These are phyloP conservation scores for Neodontobutis hainanensis DNA, from an alignment of 2,113 vertebrate genomes.

Conservation along the genomic window DNA sequence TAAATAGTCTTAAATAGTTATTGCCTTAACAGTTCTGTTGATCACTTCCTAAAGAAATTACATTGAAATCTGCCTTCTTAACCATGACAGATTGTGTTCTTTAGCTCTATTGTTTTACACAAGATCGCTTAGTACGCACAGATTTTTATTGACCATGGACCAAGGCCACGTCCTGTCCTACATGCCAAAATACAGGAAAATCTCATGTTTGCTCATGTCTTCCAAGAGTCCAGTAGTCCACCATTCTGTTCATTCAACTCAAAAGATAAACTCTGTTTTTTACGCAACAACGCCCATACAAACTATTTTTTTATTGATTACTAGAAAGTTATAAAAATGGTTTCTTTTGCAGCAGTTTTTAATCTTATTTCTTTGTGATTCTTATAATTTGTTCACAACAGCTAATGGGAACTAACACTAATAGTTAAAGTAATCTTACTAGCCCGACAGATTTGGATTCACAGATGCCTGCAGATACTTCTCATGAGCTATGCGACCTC, in stretches of 20 bases:
- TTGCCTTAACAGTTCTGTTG: not conserved
- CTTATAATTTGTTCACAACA: not conserved
- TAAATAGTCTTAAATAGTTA: not conserved
- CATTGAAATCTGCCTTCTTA: too few relatives aligned
- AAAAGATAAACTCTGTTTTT: slow-evolving; percentile 49
- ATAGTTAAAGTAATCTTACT: slow-evolving; percentile 20
- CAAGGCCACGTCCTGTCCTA: slow-evolving; percentile 62
- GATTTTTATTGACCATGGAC: slow-evolving; percentile 50
- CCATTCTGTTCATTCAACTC: slow-evolving; percentile 36
- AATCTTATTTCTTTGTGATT: not conserved
- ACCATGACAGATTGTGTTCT: not conserved
- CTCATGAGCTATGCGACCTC: slow-evolving; percentile 54
- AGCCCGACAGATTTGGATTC: slow-evolving; percentile 5
- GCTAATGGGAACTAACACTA: slow-evolving; percentile 3
- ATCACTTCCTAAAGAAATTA: not conserved
- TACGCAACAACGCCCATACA: slow-evolving; percentile 10
- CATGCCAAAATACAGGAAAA: slow-evolving; percentile 45
- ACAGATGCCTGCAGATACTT: slow-evolving; percentile 12
- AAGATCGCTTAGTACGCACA: slow-evolving; percentile 10
- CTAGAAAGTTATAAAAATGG: not conserved
- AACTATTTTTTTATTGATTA: not conserved
- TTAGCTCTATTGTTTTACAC: not conserved
- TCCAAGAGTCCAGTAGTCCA: slow-evolving; percentile 57
- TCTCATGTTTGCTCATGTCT: slow-evolving; percentile 55
- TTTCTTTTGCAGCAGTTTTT: not conserved